Base-by-base conservation (phyloP, 2,113 vertebrate genomes). In the Odontesthes bonariensis region DNA sequence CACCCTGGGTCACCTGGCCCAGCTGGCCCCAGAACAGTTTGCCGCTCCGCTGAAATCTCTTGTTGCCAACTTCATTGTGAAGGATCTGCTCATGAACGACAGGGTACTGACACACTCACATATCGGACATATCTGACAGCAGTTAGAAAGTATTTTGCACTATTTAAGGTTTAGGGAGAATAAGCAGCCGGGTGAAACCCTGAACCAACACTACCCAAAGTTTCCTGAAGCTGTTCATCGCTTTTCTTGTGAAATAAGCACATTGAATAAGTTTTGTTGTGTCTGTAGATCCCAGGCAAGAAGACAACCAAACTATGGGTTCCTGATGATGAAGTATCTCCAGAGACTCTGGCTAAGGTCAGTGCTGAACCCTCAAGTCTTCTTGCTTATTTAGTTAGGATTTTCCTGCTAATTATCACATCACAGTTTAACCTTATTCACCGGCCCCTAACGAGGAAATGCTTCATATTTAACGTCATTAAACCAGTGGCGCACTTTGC, bases 271-370 rank as follows among this genome's bases (percentile, higher is more conserved):
- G 60, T 5, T 78, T 14, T 75, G 19, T 60, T 22, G 46, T 89
- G 81, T 78, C 1, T 87, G 88, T 87, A 99, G 98, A 92, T 96
- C 91, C 96, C 96, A 82, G 98, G 97, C n/a, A 99, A 98, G 91
- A 99, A 99, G 93, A 99, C 97, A 5, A 98, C 97, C 66, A 99
- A 99, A 82, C 96, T 99, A 60, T 99, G 98, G 98, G 97, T 97
- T 54, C 94, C 98, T 20, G 98, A 99, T 95, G 98, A 99, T 65
- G 98, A 99, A 91, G 98, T 99, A 54, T 98, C 97, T 68, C 95
- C 95, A 12, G 98, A 99, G 89, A 99, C 98, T 0, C 92, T 97
- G 90, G 97, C 97, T 32, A 99, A 99, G 95, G 98, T 98, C 82
- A 93, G 91, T 11, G 0, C 1, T 19, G 27, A 72, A 55, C 3